Conservation (phyloP, 1,140 invertebrate genomes). For the Caerostris extrusa region DNA sequence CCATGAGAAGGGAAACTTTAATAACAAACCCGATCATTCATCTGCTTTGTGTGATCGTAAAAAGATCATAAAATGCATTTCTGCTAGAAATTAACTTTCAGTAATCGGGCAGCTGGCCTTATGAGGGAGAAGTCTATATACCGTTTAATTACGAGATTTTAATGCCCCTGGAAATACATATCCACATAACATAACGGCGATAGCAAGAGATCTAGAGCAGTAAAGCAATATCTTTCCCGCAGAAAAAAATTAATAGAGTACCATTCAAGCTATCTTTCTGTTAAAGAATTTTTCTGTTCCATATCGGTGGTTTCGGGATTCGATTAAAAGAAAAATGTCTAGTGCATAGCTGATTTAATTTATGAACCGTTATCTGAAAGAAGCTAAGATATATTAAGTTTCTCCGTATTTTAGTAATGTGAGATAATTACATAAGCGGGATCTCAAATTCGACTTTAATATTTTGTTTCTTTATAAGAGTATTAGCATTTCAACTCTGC, state of each 20-base stretch:
- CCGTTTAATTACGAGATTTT: slow-evolving; percentile 20
- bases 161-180: slow-evolving; percentile 11
- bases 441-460: not conserved
- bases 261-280: not conserved
- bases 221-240: not conserved
- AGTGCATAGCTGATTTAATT: not conserved
- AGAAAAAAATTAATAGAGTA: not conserved
- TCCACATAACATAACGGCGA: not conserved
- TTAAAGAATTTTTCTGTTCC: not conserved
- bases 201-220: not conserved
- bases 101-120: not conserved
- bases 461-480: not conserved
- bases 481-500: not conserved
- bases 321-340: not conserved
- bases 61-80: slow-evolving; percentile 14
- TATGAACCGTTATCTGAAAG: not conserved
- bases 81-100: slow-evolving; percentile 19
- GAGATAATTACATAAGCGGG: not conserved
- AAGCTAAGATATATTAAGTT: not conserved
- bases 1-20: not conserved
- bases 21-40: not conserved
- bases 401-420: not conserved
- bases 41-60: no score
- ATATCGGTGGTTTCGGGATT: not conserved
- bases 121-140: not conserved